Evolutionary conservation across 2,113 vertebrate species (phyloP).

Genomic region (Indicator maculatus): DNA sequence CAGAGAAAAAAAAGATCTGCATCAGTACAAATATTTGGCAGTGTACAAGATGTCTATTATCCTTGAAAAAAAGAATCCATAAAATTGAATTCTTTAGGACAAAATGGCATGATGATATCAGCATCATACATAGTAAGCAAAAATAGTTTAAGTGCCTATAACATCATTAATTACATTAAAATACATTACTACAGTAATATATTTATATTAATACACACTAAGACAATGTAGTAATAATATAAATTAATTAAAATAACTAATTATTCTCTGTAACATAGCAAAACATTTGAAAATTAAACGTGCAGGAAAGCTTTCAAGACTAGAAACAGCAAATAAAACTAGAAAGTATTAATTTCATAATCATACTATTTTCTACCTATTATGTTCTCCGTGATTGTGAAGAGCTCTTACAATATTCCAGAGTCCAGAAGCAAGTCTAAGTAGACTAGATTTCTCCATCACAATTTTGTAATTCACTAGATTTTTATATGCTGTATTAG

Average conservation of each 20-base stretch:
- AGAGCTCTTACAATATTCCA: neutral
- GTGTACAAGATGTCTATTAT: neutral
- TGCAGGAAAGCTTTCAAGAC: neutral
- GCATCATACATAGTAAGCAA: neutral
- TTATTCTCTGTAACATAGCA: neutral
- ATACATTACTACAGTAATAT: neutral
- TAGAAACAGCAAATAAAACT: slow-evolving; percentile 6
- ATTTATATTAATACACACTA: neutral
- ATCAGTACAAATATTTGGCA: neutral
- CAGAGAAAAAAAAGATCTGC: neutral
- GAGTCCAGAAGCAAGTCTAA: slow-evolving; percentile 27
- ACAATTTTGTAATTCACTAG: slow-evolving; percentile 55
- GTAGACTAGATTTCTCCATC: slow-evolving; percentile 56
- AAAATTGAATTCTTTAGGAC: neutral
- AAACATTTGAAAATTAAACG: neutral
- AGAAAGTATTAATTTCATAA: neutral
- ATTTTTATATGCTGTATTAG: slow-evolving; percentile 48
- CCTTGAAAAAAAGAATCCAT: neutral
- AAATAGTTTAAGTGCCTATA: neutral
- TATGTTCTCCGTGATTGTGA: neutral
- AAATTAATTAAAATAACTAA: neutral
- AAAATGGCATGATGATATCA: neutral
- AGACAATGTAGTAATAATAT: neutral
- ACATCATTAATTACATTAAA: neutral
- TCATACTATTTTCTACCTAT: neutral